phyloP scores from a whole-genome alignment of 1,140 invertebrate species.

The Melanaphis sacchari region DNA sequence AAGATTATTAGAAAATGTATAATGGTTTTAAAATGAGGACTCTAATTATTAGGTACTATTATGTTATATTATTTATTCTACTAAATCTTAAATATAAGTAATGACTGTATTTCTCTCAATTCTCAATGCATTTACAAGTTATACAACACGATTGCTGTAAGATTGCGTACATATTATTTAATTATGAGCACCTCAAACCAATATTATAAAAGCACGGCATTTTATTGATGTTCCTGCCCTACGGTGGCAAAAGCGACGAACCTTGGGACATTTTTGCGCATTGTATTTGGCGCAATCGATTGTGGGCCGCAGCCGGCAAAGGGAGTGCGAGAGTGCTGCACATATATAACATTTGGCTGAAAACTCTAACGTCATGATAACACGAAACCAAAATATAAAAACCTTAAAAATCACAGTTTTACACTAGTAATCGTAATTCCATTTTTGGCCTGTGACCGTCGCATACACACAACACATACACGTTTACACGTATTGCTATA shows the following conservation, averaged over 20 bases:
- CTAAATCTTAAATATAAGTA: neutral
- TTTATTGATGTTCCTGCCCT: slow-evolving; percentile 5
- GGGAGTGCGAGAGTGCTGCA: slow-evolving; percentile 15
- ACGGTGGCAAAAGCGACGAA: neutral
- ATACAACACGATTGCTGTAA: neutral
- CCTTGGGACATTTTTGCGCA: slow-evolving; percentile 3
- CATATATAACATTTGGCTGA: neutral
- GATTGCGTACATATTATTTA: neutral
- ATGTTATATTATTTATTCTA: neutral
- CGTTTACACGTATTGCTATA: neutral
- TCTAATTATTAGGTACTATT: neutral
- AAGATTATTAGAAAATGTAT: neutral
- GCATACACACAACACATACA: too few relatives aligned
- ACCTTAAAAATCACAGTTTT: neutral
- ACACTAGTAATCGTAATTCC: neutral
- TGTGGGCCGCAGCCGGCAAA: neutral
- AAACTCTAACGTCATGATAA: neutral
- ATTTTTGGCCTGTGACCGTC: neutral
- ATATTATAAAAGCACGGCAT: neutral
- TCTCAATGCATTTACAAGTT: neutral
- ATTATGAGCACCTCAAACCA: neutral
- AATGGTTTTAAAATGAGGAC: neutral
- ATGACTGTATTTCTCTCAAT: neutral
- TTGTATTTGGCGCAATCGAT: slow-evolving; percentile 35
- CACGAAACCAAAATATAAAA: neutral